These are phyloP conservation scores for Zaprionus gabonicus DNA, from an alignment of 1,140 invertebrate genomes.

Conservation along the genomic window DNA sequence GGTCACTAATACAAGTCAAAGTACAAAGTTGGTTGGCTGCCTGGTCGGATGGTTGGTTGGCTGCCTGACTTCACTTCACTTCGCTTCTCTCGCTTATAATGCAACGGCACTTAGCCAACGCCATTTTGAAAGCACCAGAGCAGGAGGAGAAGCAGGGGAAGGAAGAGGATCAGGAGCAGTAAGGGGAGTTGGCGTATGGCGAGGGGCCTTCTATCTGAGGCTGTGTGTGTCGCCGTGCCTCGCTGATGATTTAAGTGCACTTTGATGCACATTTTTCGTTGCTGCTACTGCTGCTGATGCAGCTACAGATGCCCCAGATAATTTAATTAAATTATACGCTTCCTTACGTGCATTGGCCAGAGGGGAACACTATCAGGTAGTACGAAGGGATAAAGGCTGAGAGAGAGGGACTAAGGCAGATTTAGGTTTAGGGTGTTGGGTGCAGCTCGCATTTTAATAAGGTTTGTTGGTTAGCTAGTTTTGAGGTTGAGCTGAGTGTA, in stretches of 20 bases:
- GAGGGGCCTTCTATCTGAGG: conserved; percentile 39
- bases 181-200: conserved; percentile 3
- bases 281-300: conserved; percentile 51
- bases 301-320: conserved; percentile 74
- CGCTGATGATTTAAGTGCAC: conserved; percentile 82
- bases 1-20: conserved; percentile 82
- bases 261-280: conserved; percentile 82
- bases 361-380: conserved; percentile 1
- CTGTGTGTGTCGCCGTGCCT: conserved; percentile 77
- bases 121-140: conserved; percentile 53
- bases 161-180: too few relatives aligned
- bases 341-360: conserved; percentile 67
- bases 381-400: not conserved
- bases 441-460: conserved; percentile 74
- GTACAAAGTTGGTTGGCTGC: conserved; percentile 70
- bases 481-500: conserved; percentile 80
- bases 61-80: conserved; percentile 49
- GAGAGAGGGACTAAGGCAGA: conserved; percentile 17
- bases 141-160: not conserved
- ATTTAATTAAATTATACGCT: conserved; percentile 83
- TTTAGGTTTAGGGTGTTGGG: conserved; percentile 44
- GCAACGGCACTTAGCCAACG: conserved; percentile 78
- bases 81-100: conserved; percentile 58
- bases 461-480: conserved; percentile 80
- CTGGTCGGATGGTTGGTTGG: conserved; percentile 43